Conservation (phyloP, 2,797 vertebrate genomes). For the Sibirionetta formosa region DNA sequence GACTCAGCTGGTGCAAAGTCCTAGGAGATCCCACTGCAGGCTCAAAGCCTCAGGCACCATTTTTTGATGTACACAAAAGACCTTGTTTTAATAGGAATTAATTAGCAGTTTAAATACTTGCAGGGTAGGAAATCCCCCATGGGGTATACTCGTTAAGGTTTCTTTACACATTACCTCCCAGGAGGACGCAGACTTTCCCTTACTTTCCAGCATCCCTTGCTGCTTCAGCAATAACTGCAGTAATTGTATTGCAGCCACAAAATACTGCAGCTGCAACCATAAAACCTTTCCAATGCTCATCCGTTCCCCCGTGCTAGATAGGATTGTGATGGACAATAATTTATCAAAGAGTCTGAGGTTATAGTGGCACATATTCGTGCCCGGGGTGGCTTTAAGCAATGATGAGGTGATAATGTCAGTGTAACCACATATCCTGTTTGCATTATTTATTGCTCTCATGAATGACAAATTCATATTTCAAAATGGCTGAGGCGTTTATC, state of each 20-base stretch:
- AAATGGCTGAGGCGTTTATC: constrained; percentile 52
- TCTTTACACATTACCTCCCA: constrained; percentile 68
- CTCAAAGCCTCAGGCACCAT: constrained; percentile 43
- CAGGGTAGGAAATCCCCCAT: constrained; percentile 64
- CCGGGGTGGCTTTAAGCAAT: not conserved
- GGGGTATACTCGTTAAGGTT: constrained; percentile 45
- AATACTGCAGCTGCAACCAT: not conserved
- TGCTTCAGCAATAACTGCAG: constrained; percentile 40
- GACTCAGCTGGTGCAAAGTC: constrained; percentile 18
- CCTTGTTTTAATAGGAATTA: constrained; percentile 74
- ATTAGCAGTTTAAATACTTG: constrained; percentile 71
- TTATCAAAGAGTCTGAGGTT: constrained; percentile 48
- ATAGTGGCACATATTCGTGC: constrained; percentile 24
- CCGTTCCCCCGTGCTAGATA: not conserved
- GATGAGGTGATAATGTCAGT: constrained; percentile 63
- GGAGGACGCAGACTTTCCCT: constrained; percentile 57
- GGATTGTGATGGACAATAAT: constrained; percentile 47
- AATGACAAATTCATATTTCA: constrained; percentile 67
- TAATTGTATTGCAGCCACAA: not conserved
- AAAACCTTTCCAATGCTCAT: constrained; percentile 33
- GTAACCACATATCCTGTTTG: constrained; percentile 50
- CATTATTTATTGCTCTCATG: constrained; percentile 70
- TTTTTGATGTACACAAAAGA: constrained; percentile 64
- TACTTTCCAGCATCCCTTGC: constrained; percentile 29
- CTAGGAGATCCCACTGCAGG: constrained; percentile 44